These are phyloP conservation scores for Gastrophryne carolinensis DNA, from an alignment of 2,797 vertebrate species.

Conservation along the genomic window DNA sequence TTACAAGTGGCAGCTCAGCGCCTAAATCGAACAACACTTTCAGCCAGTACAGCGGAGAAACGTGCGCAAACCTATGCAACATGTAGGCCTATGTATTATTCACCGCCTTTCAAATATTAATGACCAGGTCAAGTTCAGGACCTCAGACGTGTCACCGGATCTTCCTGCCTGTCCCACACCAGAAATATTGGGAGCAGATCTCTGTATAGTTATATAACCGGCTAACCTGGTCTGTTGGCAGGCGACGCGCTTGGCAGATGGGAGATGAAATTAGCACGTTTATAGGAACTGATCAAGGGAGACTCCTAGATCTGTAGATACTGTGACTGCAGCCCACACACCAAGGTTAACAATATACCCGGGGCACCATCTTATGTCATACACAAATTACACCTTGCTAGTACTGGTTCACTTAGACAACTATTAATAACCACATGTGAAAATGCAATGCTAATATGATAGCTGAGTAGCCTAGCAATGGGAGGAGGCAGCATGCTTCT, in stretches of 20 bases:
- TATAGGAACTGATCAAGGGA: neutral
- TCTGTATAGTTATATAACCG: constrained; percentile 12
- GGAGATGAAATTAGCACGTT: neutral
- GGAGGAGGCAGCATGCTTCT: too few relatives aligned
- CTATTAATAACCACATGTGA: too few relatives aligned
- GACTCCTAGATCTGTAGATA: neutral
- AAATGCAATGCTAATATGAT: too few relatives aligned
- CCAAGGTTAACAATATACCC: too few relatives aligned
- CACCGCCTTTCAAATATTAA: constrained; percentile 39
- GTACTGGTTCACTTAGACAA: too few relatives aligned
- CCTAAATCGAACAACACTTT: neutral
- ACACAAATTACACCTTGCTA: too few relatives aligned
- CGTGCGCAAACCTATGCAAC: neutral
- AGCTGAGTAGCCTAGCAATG: too few relatives aligned
- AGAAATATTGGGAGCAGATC: neutral
- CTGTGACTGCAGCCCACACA: neutral
- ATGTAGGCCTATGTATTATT: constrained; percentile 29
- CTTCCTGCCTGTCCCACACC: neutral
- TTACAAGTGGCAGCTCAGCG: neutral
- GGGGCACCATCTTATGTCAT: too few relatives aligned
- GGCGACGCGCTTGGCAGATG: neutral
- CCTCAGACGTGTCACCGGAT: constrained; percentile 19
- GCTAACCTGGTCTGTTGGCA: constrained; percentile 12
- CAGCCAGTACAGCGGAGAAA: neutral
- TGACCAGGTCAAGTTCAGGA: constrained; percentile 4